Evolutionary conservation across 2,888 invertebrate species (phyloP), one percentile per base, ranked within the genome.

Genomic region (Argyresthia goedartella): DNA sequence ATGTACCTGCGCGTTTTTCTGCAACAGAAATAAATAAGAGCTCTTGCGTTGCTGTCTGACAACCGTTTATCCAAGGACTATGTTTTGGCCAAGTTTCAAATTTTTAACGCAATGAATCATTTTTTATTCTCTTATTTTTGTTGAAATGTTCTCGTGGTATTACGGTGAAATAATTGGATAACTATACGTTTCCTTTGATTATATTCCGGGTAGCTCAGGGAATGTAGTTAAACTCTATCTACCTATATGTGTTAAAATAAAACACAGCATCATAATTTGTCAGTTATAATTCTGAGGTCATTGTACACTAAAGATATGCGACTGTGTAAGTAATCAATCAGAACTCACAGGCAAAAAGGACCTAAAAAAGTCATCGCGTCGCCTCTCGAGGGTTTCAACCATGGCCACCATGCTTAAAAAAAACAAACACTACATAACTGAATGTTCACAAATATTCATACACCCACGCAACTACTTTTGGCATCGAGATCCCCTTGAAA

Each of bases 281-380:
- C 25, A 25, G 25, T 25, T 25, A 25, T 25, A 6, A 25, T 25
- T 25, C 25, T 25, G 25, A 25, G 25, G 25, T 25, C 25, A 25
- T 25, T 25, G 25, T 25, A 2, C 25, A 25, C 2, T 25, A 25
- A 25, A 25, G 25, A 25, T 25, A 25, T 39, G 8, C 10, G n/a
- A 8, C 4, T 39, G n/a, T 39, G n/a, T 44, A 13, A 44, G 44
- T 14, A 4, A 15, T 44, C 9, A 25, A 25, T 50, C 52, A 51
- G 41, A 55, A 82, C 85, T 86, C 73, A 86, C 85, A 61, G 85
- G 85, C 60, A 86, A 65, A 62, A 86, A 85, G 4, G 84, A 75
- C 56, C 70, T 70, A 59, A 86, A 85, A 62, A 73, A 85, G 59
- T 76, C 75, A 66, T 81, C 81, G 60, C 75, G 75, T 14, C 67